Conservation (phyloP, 2,888 invertebrate species). For the Fissipunctia ypsillon region DNA sequence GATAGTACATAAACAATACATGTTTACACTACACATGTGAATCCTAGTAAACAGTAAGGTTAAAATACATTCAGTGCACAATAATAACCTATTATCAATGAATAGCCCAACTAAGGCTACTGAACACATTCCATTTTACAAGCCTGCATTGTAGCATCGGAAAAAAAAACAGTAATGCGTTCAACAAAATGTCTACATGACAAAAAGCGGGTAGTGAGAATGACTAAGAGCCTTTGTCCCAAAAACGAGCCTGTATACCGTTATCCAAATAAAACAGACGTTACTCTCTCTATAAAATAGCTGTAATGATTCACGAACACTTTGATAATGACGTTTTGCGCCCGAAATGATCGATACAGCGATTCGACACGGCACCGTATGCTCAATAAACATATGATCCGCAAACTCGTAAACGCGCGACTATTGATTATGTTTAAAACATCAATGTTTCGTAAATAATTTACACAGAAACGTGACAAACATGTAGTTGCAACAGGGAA, state of each 20-base stretch:
- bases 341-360: conserved; percentile 83
- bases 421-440: conserved; percentile 49
- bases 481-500: conserved; percentile 70
- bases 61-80: conserved; percentile 39
- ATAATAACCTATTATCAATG: conserved; percentile 59
- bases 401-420: conserved; percentile 60
- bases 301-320: conserved; percentile 80
- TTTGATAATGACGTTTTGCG: conserved; percentile 73
- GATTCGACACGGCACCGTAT: conserved; percentile 78
- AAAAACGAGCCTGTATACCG: conserved; percentile 86
- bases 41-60: conserved; percentile 61
- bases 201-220: conserved; percentile 84
- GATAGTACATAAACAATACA: conserved; percentile 62
- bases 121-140: conserved; percentile 50
- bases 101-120: conserved; percentile 49
- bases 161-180: conserved; percentile 67
- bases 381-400: conserved; percentile 78
- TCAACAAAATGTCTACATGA: conserved; percentile 76
- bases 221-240: conserved; percentile 88
- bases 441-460: conserved; percentile 67
- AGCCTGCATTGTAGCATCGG: conserved; percentile 56
- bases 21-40: conserved; percentile 57
- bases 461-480: conserved; percentile 65
- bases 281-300: conserved; percentile 81
- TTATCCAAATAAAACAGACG: conserved; percentile 86